Conservation (phyloP, 2,888 invertebrate genomes). For the Digitonthophagus gazella region DNA sequence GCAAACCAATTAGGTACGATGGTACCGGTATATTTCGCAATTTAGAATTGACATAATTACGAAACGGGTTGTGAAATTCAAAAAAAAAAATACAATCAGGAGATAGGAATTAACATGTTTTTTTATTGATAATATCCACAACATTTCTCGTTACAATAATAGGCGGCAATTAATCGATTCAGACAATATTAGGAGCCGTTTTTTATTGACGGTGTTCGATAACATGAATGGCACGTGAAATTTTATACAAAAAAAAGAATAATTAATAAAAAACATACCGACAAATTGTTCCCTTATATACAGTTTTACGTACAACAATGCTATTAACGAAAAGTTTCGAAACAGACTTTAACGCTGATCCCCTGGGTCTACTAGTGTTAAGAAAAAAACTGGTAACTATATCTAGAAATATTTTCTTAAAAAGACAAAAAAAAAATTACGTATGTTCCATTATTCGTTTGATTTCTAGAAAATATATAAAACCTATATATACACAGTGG, state of each 20-base stretch:
- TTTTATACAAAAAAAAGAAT: constrained; percentile 21
- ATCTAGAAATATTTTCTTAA: constrained; percentile 31
- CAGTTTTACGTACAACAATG: constrained; percentile 7
- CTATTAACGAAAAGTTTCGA: constrained; percentile 3
- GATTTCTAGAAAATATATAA: constrained; percentile 27
- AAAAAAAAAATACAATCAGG: not conserved
- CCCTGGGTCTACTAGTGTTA: constrained; percentile 15
- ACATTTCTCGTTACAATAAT: constrained; percentile 7
- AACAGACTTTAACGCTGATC: not conserved
- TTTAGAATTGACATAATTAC: not conserved
- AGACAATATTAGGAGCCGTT: constrained; percentile 17
- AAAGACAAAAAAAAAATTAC: constrained; percentile 23
- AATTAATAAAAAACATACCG: constrained; percentile 15
- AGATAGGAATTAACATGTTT: constrained; percentile 7
- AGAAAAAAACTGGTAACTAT: constrained; percentile 35
- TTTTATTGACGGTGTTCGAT: constrained; percentile 20
- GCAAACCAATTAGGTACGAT: not conserved
- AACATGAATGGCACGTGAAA: constrained; percentile 24
- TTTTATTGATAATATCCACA: constrained; percentile 18
- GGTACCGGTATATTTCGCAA: not conserved
- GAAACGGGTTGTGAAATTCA: constrained; percentile 1
- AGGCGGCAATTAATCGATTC: constrained; percentile 15
- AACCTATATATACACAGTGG: constrained; percentile 30
- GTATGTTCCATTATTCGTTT: constrained; percentile 21
- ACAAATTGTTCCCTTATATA: constrained; percentile 20